Percentiles rank a stretch among this genome's conserved stretches.
These are phyloP conservation scores for Bothrops jararaca DNA, from an alignment of 2,113 vertebrate species.

Conservation along the genomic window DNA sequence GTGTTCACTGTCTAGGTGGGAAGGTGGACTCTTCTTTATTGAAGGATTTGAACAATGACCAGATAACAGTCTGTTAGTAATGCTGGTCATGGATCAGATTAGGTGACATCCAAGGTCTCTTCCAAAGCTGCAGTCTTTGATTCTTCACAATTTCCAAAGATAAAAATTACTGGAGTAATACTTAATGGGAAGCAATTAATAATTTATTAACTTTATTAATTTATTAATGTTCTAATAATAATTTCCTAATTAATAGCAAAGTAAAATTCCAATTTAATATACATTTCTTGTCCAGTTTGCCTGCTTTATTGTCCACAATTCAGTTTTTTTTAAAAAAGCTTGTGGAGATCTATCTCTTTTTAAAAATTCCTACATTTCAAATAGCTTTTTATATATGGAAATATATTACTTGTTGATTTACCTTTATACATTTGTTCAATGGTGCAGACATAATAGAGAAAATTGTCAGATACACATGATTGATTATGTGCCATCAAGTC, in stretches of 20 bases:
- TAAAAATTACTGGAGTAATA: neutral
- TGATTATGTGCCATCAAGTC: neutral
- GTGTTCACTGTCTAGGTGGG: neutral
- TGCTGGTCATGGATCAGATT: neutral
- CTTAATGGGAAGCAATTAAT: neutral
- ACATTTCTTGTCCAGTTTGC: neutral
- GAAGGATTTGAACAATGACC: neutral
- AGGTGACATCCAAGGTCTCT: neutral
- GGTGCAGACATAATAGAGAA: neutral
- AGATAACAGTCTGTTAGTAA: neutral
- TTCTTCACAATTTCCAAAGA: neutral
- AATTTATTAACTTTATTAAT: neutral
- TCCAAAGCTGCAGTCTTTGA: neutral
- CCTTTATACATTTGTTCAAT: neutral
- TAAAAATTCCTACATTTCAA: neutral
- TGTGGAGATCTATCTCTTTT: neutral
- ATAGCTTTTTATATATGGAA: constrained; percentile 20
- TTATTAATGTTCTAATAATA: too few relatives aligned
- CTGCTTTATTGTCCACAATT: neutral
- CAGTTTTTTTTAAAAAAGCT: neutral
- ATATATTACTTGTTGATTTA: constrained; percentile 10
- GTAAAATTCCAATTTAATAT: neutral
- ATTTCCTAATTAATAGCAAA: neutral
- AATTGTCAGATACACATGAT: neutral
- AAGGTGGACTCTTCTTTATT: neutral